These are phyloP conservation scores for Struthidea cinerea DNA, from an alignment of 2,113 vertebrate species.

Conservation along the genomic window DNA sequence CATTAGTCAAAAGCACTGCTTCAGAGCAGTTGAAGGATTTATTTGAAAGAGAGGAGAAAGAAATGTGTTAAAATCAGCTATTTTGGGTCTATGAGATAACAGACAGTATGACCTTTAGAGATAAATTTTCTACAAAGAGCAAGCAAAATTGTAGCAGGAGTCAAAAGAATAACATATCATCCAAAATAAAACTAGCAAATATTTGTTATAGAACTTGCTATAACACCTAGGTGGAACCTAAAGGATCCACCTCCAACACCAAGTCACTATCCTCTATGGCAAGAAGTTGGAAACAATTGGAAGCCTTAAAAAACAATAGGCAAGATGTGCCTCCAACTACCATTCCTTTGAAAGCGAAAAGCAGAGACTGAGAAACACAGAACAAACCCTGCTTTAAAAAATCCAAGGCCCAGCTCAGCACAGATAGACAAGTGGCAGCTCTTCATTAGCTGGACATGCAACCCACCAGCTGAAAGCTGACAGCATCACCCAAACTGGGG, in stretches of 20 bases:
- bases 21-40: neutral
- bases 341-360: neutral
- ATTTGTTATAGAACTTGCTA: neutral
- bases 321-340: neutral
- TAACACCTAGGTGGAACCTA: neutral
- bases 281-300: neutral
- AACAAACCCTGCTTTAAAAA: neutral
- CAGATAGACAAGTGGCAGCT: neutral
- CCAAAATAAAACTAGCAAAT: neutral
- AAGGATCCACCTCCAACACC: neutral
- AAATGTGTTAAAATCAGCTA: slow-evolving; percentile 15
- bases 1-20: slow-evolving; percentile 1
- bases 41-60: neutral
- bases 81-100: slow-evolving; percentile 21
- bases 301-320: neutral
- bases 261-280: neutral
- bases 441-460: neutral
- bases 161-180: neutral
- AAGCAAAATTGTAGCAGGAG: slow-evolving; percentile 40
- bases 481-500: accelerated
- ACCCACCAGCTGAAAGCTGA: neutral
- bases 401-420: neutral
- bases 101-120: slow-evolving; percentile 21
- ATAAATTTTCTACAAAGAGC: slow-evolving; percentile 31
- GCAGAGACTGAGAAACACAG: neutral